Conservation (phyloP, 2,888 invertebrate genomes). For the Fragum fragum region DNA sequence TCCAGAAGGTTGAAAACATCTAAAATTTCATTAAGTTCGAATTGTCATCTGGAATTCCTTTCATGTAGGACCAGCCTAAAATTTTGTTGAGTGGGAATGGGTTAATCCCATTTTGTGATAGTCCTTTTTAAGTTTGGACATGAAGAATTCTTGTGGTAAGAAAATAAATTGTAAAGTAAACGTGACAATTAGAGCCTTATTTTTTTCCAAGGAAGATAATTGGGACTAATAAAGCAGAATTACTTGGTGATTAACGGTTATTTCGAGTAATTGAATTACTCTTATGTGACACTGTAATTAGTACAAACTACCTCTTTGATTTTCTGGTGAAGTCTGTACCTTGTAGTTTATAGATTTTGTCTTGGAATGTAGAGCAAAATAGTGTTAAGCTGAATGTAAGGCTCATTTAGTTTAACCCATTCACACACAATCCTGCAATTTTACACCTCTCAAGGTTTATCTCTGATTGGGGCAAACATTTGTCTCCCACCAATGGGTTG, state of each 20-base stretch:
- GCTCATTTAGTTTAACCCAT: background rate
- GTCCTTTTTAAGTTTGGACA: no score
- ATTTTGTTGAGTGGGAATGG: no score
- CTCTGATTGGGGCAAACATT: no score
- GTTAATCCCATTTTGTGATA: no score
- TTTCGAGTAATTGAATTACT: slow-evolving; percentile 9
- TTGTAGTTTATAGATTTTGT: background rate
- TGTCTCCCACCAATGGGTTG: no score
- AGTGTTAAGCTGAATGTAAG: background rate
- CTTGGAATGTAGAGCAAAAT: background rate
- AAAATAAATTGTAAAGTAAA: background rate
- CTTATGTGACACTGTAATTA: slow-evolving; percentile 4
- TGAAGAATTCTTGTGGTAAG: background rate
- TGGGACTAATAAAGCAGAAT: background rate
- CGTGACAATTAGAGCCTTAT: slow-evolving; percentile 6
- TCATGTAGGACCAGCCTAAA: no score
- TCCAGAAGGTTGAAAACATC: no score
- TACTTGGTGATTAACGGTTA: background rate
- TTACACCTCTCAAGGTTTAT: background rate
- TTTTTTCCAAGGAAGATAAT: slow-evolving; percentile 1
- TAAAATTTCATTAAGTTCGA: no score
- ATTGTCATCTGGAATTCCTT: no score
- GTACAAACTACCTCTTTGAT: slow-evolving; percentile 11
- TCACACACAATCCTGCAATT: background rate
- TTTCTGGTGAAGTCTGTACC: background rate